These are phyloP conservation scores for Muntiacus muntjak DNA, from an alignment of 2,113 vertebrate species.

Conservation along the genomic window DNA sequence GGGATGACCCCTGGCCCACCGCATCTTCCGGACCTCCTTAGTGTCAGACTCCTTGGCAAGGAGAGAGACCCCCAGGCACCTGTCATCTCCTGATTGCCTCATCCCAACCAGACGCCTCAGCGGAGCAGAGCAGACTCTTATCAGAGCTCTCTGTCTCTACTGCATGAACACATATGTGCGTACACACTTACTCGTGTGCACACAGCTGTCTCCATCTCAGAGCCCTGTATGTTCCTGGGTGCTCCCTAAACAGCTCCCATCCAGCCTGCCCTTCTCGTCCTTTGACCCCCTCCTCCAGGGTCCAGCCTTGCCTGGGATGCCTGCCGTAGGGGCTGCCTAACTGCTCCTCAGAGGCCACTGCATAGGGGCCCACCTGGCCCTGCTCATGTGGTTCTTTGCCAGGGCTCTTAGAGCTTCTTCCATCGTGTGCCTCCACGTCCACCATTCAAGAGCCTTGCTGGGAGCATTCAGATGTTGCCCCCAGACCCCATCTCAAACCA, in stretches of 20 bases:
- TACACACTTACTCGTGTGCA: accelerated
- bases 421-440: background rate
- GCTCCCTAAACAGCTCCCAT: background rate
- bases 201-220: background rate
- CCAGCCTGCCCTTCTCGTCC: background rate
- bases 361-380: background rate
- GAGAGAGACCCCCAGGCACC: background rate
- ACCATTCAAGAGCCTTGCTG: background rate
- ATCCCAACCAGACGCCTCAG: background rate
- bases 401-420: background rate
- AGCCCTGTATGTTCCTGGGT: background rate
- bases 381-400: background rate
- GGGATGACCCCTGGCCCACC: background rate
- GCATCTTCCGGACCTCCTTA: background rate
- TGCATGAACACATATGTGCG: accelerated
- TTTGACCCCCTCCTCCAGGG: background rate
- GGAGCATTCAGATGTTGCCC: background rate
- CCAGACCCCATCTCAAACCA: background rate
- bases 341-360: background rate
- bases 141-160: background rate
- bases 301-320: background rate
- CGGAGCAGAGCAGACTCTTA: background rate
- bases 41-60: background rate
- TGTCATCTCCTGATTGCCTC: background rate
- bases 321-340: background rate